Base-by-base conservation (phyloP, 2,888 invertebrate species). In the Apeira syringaria region DNA sequence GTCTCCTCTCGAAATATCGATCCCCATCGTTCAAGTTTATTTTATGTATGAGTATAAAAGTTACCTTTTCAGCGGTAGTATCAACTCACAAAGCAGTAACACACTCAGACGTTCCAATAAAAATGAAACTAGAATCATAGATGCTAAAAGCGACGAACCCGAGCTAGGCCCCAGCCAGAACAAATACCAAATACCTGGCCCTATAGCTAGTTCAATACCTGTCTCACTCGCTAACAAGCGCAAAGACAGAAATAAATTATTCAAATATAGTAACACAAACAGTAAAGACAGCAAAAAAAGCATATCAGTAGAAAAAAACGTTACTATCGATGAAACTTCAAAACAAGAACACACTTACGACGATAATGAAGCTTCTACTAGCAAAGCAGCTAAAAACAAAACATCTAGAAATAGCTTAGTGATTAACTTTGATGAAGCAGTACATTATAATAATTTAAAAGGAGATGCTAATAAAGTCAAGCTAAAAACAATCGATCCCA, bases 181-280 rank as follows among this genome's bases (percentile, higher is more conserved):
- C 7, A 20, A 42, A 22, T 37, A 46, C 10, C 64, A 68, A 53
- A 64, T 61, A 47, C 61, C 64, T 0, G 62, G 57, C 0, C 64
- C 63, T 1, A 37, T 61, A n/a, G 55, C 60, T 20, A 20, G 20
- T 7, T 7, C 20, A 5, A 20, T 8, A 9, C 24, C 1, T 1
- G 27, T n/a, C n/a, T 1, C 2, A 27, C 7, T 10, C 32, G 26
- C n/a, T 22, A 5, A 13, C 38, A 9, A 20, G 5, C 22, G 6
- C 30, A 29, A 28, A 8, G 35, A 44, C 1, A 47, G 31, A 9
- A 41, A 25, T 11, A 40, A 34, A 31, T 1, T 12, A 6, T 12
- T 5, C 1, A 39, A 29, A 30, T 29, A 10, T 6, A 33, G 1
- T 10, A 32, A 37, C 22, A 25, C 7, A 3, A 18, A 6, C 5